These are phyloP conservation scores for Adrianichthys oophorus DNA, from an alignment of 2,797 vertebrate species.

Conservation along the genomic window DNA sequence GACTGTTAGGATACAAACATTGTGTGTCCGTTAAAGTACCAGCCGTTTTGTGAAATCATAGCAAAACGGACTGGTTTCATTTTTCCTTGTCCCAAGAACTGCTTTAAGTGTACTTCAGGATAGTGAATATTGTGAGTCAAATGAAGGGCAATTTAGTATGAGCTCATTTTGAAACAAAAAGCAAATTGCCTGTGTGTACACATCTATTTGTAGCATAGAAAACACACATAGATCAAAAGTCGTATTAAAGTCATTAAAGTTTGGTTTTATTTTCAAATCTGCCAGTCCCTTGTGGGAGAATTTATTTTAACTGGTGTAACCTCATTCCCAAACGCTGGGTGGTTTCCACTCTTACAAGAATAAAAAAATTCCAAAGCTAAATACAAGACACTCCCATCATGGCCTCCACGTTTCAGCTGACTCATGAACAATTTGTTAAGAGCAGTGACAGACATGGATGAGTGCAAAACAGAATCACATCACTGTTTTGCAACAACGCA, in stretches of 20 bases:
- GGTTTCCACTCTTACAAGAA: conserved; percentile 15
- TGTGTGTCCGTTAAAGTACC: not conserved
- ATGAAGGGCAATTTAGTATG: no score
- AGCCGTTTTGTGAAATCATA: not conserved
- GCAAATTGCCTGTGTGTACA: not conserved
- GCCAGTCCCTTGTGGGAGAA: conserved; percentile 18
- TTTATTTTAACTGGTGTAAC: conserved; percentile 20
- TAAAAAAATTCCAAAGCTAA: conserved; percentile 19
- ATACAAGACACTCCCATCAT: conserved; percentile 5
- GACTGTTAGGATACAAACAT: not conserved
- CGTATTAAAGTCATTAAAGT: conserved; percentile 1
- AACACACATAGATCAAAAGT: not conserved
- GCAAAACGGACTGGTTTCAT: no score
- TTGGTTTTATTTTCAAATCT: conserved; percentile 26
- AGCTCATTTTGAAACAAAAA: not conserved
- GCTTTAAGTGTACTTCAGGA: no score
- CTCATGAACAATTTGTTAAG: conserved; percentile 19
- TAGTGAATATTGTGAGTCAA: no score
- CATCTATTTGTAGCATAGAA: not conserved
- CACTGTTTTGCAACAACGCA: not conserved
- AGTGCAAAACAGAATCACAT: conserved; percentile 19
- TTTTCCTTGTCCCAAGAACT: no score
- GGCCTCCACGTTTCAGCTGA: conserved; percentile 2
- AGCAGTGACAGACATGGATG: conserved; percentile 16
- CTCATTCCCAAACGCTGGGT: conserved; percentile 15